Evolutionary conservation across 92 coral and sea anemone species (phyloP).

Genomic region (Phenganax marumi): DNA sequence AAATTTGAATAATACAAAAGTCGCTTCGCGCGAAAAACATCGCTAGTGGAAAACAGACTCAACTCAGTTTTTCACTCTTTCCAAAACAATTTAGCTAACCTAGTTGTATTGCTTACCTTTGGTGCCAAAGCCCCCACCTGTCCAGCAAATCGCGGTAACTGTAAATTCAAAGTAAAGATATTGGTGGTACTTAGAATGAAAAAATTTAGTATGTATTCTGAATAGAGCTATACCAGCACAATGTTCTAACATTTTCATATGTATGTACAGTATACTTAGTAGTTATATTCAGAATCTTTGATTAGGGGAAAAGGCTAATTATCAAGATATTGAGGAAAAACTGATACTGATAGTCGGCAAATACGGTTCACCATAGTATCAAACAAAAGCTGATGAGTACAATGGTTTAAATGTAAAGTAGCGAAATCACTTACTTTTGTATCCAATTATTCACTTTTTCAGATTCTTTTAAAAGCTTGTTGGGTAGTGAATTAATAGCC

Average conservation of each 20-base stretch:
- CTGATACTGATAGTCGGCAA: too few species aligned
- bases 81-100: neutral
- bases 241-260: too few species aligned
- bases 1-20: too few species aligned
- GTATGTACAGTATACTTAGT: too few species aligned
- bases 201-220: too few species aligned
- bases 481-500: slow-evolving; percentile 75
- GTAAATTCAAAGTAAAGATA: neutral
- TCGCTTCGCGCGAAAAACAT: too few species aligned
- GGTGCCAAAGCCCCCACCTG: slow-evolving; percentile 98
- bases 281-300: too few species aligned
- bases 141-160: slow-evolving; percentile 92
- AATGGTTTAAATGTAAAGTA: neutral
- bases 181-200: neutral
- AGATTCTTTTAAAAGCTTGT: slow-evolving; percentile 68
- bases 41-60: too few species aligned
- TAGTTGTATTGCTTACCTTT: slow-evolving; percentile 60
- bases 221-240: too few species aligned
- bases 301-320: too few species aligned
- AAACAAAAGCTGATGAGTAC: neutral
- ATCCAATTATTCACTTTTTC: slow-evolving; percentile 78
- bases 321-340: too few species aligned
- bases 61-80: neutral
- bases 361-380: too few species aligned
- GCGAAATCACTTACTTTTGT: slow-evolving; percentile 66